These are phyloP conservation scores for Heteromormyrus szaboi DNA, from an alignment of 2,797 vertebrate genomes.

Conservation along the genomic window DNA sequence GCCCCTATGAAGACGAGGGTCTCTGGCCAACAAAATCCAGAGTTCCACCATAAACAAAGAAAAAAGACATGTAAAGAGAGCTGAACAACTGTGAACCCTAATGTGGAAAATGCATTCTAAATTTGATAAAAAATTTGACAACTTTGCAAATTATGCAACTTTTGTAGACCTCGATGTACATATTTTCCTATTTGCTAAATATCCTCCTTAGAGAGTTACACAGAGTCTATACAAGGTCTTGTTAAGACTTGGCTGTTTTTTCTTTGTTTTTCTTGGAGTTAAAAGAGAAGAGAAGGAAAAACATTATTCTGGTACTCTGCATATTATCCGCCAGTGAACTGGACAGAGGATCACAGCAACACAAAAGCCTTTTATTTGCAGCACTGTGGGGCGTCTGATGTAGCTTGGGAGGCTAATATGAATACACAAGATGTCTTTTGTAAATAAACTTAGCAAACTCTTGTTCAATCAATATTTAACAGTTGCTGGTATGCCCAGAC, in stretches of 20 bases:
- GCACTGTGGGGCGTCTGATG: not conserved
- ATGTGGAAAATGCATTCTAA: not conserved
- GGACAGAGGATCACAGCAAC: not conserved
- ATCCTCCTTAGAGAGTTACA: not conserved
- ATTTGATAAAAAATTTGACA: not conserved
- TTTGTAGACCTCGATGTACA: not conserved
- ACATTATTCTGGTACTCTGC: not conserved
- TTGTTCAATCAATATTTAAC: not conserved
- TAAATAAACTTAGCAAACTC: not conserved
- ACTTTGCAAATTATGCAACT: not conserved
- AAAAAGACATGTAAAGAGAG: not conserved
- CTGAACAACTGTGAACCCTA: not conserved
- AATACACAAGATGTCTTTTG: not conserved
- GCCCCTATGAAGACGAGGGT: not conserved
- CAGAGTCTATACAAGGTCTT: not conserved
- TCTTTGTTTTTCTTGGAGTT: not conserved
- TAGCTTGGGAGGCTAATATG: not conserved
- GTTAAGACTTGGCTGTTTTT: not conserved
- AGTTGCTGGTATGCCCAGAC: not conserved
- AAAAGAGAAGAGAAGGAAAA: not conserved
- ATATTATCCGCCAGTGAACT: not conserved
- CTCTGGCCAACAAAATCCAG: not conserved
- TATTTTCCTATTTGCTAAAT: not conserved
- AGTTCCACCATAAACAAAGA: not conserved
- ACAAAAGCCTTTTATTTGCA: not conserved